Conservation (phyloP, 1,140 invertebrate genomes). For the Drosophila ananassae region DNA sequence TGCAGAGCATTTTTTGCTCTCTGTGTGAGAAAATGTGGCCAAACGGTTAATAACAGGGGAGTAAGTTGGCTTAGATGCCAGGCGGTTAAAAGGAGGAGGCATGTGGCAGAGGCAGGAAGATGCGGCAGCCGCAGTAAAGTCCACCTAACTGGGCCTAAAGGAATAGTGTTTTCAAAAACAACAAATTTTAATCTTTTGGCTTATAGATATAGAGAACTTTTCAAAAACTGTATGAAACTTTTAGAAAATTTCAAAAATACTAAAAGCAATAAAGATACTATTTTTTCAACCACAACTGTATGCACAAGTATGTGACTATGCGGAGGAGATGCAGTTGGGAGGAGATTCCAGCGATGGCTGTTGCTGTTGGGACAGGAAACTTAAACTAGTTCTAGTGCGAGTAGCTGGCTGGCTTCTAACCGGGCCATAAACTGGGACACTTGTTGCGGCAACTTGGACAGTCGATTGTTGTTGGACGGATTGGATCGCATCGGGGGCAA, state of each 20-base stretch:
- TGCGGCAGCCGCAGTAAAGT: conserved; percentile 38
- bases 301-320: conserved; percentile 32
- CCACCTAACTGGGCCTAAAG: conserved; percentile 52
- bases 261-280: conserved; percentile 7
- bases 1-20: conserved; percentile 56
- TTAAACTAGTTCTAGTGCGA: conserved; percentile 76
- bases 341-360: conserved; percentile 44
- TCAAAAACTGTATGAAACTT: too few relatives aligned
- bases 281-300: conserved; percentile 13
- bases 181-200: too few relatives aligned
- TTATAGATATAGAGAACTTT: too few relatives aligned
- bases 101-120: conserved; percentile 31
- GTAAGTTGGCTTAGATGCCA: conserved; percentile 5
- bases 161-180: conserved; percentile 35
- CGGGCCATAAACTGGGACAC: conserved; percentile 73
- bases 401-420: conserved; percentile 34
- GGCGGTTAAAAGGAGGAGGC: conserved; percentile 12
- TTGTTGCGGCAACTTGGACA: conserved; percentile 70
- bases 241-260: too few relatives aligned
- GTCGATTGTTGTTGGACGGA: conserved; percentile 21
- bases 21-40: conserved; percentile 78
- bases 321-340: conserved; percentile 17
- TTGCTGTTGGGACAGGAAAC: conserved; percentile 62
- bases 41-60: conserved; percentile 64
- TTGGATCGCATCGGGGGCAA: conserved; percentile 30